Base-by-base conservation (phyloP, 2,888 invertebrate species). In the Anthoptus insignis region DNA sequence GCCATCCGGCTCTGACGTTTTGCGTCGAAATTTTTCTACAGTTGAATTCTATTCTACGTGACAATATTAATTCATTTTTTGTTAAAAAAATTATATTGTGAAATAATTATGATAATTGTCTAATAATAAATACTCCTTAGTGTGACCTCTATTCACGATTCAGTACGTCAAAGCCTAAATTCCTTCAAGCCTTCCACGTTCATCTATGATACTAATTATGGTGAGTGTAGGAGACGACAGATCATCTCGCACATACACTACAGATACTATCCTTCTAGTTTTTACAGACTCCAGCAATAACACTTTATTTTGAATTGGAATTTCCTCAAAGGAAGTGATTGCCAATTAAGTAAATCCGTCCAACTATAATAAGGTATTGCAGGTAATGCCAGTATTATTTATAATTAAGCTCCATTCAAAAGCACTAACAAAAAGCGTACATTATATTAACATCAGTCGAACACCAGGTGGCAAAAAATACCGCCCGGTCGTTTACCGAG, bases 391-490 rank as follows among this genome's bases (percentile, higher is more conserved):
- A 21, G 49, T 49, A 49, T 49, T 14, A 49, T 49, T 14, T 49
- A 27, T 14, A 49, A 27, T 27, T 27, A 49, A 27, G 27, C 9
- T 27, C 9, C 14, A 49, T 27, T 27, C 49, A 49, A 49, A 49
- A 49, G 27, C 1, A 8, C 14, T 49, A 49, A 49, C 49, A 49
- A 49, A 49, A 49, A 27, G 27, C 24, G 42, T 4, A 45, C 11
- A 29, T 52, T 27, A 59, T 27, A 59, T 59, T n/a, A 59, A 59
- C 27, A 59, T 50, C 34, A 24, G 21, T 14, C 9, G 24, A 34
- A 7, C 21, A 47, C 37, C 22, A 11, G 13, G 21, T 11, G 19
- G n/a, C 49, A 59, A 52, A 52, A 59, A 59, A 13, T 14, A 9
- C 0, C 29, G 11, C 42, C n/a, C 32, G 61, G 49, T 50, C 59